Evolutionary conservation across 2,113 vertebrate species (phyloP), one percentile per base, ranked within the genome.

Genomic region (Tringa solitaria): DNA sequence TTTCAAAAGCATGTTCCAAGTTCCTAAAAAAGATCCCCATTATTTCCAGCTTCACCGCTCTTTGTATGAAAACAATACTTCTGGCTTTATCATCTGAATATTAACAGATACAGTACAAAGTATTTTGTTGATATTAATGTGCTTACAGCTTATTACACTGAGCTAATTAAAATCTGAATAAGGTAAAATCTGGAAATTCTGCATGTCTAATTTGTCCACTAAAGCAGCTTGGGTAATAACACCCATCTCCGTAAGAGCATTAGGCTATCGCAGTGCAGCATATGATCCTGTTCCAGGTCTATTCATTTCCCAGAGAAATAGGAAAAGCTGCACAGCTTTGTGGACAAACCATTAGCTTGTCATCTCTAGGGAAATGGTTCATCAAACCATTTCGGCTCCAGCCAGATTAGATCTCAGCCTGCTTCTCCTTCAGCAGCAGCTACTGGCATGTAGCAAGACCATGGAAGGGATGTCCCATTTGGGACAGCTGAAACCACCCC

Each of bases 121-220:
- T 76, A 96, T 87, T 97, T 97, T 94, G 93, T 94, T 96, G 96
- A 92, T 97, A 98, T 97, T 98, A 98, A 98, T 97, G 90, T 97
- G 95, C 98, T 98, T 98, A 98, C 81, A 95, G 95, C 95, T 96
- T 98, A 98, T 98, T 98, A 98, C 93, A 96, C 60, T 43, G 93
- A 97, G 97, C 97, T 98, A 98, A 98, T 98, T 98, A 98, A 98
- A 98, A 97, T 56, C 76, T 97, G 95, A 98, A 97, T 98, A 95
- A 96, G 84, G 93, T 61, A 91, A 97, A 97, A 96, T 90, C 93
- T 96, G 87, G 81, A 96, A 97, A 97, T 98, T 97, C 96, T 6
- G 93, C 95, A 97, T 96, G 95, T 95, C 96, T 98, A 98, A 98
- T 98, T 96, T 94, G 96, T 74, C 89, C 80, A 93, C 90, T 72